Evolutionary conservation across 2,113 vertebrate species (phyloP).

Genomic region (Bufo bufo): DNA sequence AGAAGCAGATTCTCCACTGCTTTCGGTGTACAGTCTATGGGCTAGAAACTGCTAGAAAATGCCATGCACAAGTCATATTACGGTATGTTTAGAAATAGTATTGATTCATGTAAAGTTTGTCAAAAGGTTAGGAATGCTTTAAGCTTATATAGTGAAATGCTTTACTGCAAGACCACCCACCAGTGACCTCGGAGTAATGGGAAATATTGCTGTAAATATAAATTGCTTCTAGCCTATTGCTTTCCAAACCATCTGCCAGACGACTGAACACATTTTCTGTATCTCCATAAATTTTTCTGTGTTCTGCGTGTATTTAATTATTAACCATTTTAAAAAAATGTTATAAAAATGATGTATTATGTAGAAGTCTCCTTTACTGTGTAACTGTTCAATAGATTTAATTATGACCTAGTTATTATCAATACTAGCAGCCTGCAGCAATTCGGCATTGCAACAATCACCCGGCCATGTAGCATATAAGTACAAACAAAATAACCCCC

Average conservation of each 20-base stretch:
- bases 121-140: too few relatives aligned
- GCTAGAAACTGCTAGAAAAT: too few relatives aligned
- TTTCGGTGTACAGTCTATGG: too few relatives aligned
- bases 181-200: not conserved
- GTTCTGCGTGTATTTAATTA: conserved; percentile 2
- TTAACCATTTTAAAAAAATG: not conserved
- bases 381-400: conserved; percentile 28
- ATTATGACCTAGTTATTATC: conserved; percentile 20
- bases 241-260: not conserved
- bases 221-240: not conserved
- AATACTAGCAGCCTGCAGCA: conserved; percentile 24
- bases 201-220: not conserved
- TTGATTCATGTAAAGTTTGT: too few relatives aligned
- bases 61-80: too few relatives aligned
- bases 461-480: not conserved
- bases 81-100: too few relatives aligned
- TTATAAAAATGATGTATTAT: conserved; percentile 2
- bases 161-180: not conserved
- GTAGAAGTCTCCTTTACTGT: not conserved
- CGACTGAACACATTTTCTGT: not conserved
- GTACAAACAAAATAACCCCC: not conserved
- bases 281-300: not conserved
- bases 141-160: not conserved
- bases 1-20: too few relatives aligned
- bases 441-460: not conserved